phyloP scores from a whole-genome alignment of 2,888 invertebrate species.

The Acanthoscelides obtectus region DNA sequence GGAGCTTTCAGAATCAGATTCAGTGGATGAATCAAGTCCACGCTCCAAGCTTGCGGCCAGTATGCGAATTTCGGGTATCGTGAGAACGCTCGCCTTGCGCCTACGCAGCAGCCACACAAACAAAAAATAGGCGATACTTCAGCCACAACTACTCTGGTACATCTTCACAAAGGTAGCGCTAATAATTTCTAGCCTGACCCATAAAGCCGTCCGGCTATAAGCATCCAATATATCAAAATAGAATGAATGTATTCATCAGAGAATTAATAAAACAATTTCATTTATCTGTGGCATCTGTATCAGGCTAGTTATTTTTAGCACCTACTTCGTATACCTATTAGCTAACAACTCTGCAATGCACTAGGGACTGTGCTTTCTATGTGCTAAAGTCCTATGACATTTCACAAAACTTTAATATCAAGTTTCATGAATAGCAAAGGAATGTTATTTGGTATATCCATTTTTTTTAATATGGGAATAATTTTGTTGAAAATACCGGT shows the following conservation, averaged over 20 bases:
- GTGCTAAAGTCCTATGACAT: not conserved
- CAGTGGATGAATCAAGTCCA: constrained; percentile 64
- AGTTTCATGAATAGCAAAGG: no score
- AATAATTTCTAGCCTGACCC: not conserved
- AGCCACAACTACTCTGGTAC: constrained; percentile 29
- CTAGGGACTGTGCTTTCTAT: not conserved
- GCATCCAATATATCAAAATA: no score
- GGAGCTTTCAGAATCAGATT: constrained; percentile 22
- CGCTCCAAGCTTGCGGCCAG: constrained; percentile 78
- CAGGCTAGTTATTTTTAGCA: not conserved
- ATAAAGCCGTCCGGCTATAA: no score
- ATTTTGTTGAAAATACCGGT: no score
- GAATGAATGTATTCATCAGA: no score
- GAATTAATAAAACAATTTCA: no score
- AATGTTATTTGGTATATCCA: no score
- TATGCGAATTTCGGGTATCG: constrained; percentile 77
- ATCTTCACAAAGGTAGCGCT: not conserved
- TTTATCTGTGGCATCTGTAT: no score
- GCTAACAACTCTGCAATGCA: not conserved
- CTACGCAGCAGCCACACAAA: constrained; percentile 41
- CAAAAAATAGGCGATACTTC: constrained; percentile 42
- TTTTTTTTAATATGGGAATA: no score
- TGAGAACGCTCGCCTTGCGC: constrained; percentile 69
- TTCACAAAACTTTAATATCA: not conserved
- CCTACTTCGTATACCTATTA: not conserved